phyloP scores from a whole-genome alignment of 2,113 vertebrate genomes.

The Oenanthe oenanthe region DNA sequence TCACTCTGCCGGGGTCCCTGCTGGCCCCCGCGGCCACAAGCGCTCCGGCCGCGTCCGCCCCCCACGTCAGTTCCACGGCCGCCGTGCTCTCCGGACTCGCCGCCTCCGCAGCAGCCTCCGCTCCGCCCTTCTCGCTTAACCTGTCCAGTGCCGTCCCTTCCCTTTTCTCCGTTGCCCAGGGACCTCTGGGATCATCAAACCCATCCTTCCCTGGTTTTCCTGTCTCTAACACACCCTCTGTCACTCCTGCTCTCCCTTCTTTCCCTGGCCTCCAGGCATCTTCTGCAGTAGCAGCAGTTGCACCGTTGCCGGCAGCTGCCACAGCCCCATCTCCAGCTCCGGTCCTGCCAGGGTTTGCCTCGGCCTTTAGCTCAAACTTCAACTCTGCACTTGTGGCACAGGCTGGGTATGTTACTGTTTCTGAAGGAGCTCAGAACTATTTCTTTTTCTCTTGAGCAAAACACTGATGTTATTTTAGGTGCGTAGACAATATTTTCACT shows the following conservation, averaged over 20 bases:
- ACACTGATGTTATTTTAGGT: not conserved
- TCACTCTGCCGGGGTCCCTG: constrained; percentile 71
- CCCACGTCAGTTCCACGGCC: constrained; percentile 52
- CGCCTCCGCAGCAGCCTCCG: constrained; percentile 67
- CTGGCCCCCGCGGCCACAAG: constrained; percentile 63
- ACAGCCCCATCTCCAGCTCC: constrained; percentile 86
- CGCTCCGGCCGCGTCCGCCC: constrained; percentile 44
- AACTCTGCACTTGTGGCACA: constrained; percentile 89
- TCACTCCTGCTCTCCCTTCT: constrained; percentile 87
- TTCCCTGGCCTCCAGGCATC: constrained; percentile 90
- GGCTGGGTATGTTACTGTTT: constrained; percentile 79
- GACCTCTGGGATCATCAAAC: constrained; percentile 77
- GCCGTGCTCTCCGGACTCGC: constrained; percentile 82
- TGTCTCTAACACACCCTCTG: constrained; percentile 85
- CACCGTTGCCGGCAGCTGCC: constrained; percentile 84
- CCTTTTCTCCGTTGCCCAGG: constrained; percentile 84
- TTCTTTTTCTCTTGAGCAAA: constrained; percentile 19
- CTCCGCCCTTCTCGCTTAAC: constrained; percentile 86
- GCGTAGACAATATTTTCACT: not conserved
- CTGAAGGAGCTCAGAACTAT: not conserved
- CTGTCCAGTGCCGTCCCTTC: constrained; percentile 85
- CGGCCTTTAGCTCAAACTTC: constrained; percentile 96
- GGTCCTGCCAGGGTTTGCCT: constrained; percentile 92
- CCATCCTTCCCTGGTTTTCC: constrained; percentile 87
- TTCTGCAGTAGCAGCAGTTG: constrained; percentile 85